phyloP scores from a whole-genome alignment of 2,113 vertebrate species.

The Orcinus orca region DNA sequence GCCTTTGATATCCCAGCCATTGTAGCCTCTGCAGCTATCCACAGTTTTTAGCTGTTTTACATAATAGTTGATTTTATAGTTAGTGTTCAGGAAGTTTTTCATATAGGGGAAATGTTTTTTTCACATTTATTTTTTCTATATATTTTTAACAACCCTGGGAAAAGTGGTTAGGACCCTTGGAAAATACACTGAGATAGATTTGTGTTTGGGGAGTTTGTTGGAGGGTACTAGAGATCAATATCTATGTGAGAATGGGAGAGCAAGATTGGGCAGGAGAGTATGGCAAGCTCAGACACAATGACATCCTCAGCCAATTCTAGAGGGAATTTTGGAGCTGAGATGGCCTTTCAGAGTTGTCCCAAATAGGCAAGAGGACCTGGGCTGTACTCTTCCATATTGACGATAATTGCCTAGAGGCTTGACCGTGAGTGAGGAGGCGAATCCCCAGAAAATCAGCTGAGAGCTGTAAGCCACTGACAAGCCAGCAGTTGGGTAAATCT shows the following conservation, averaged over 20 bases:
- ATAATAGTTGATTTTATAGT: not conserved
- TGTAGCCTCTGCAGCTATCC: not conserved
- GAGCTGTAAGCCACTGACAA: not conserved
- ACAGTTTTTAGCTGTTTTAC: not conserved
- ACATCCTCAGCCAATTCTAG: not conserved
- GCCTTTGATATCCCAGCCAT: not conserved
- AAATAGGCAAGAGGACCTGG: not conserved
- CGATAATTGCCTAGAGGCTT: not conserved
- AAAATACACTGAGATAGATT: not conserved
- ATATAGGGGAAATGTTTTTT: not conserved
- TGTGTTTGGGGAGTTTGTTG: not conserved
- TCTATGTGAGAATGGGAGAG: not conserved
- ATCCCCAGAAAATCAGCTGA: not conserved
- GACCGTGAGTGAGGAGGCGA: not conserved
- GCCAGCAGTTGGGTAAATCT: not conserved
- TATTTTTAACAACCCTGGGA: not conserved
- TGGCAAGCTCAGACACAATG: accelerated
- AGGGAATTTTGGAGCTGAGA: not conserved
- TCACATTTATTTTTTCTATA: not conserved
- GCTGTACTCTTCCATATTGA: not conserved
- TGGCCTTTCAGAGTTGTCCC: not conserved
- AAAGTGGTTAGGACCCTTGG: not conserved
- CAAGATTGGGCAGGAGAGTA: not conserved
- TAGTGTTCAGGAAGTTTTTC: not conserved
- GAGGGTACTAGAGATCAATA: not conserved